These are phyloP conservation scores for Nematostella vectensis DNA, from an alignment of 92 coral and sea anemone species.

Conservation along the genomic window DNA sequence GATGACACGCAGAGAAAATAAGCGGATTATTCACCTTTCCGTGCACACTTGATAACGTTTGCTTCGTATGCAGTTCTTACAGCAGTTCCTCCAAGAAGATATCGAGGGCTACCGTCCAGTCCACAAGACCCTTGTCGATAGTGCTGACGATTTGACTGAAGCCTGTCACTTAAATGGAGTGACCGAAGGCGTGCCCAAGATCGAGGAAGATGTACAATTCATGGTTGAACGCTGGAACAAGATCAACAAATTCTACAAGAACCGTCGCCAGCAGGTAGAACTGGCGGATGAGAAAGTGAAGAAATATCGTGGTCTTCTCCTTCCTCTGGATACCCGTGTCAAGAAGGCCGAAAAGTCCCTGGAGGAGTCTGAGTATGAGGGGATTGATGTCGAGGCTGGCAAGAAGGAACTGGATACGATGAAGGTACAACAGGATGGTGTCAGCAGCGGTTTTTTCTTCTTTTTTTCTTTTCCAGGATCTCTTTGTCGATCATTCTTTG, in stretches of 20 bases:
- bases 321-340: conserved; percentile 71
- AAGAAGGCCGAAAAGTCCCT: conserved; percentile 54
- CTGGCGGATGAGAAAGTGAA: conserved; percentile 74
- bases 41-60: too few species aligned
- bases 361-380: conserved; percentile 73
- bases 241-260: conserved; percentile 66
- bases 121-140: conserved; percentile 64
- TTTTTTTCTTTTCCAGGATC: too few species aligned
- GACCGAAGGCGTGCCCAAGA: conserved; percentile 73
- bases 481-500: too few species aligned
- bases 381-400: conserved; percentile 61
- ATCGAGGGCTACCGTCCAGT: conserved; percentile 90
- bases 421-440: conserved; percentile 39
- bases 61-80: conserved; percentile 66
- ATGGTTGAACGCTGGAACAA: conserved; percentile 67
- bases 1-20: too few species aligned
- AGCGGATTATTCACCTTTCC: too few species aligned
- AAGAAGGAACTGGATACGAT: conserved; percentile 46
- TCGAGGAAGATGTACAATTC: conserved; percentile 56
- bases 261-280: conserved; percentile 53
- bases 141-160: conserved; percentile 56
- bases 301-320: conserved; percentile 66
- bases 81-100: conserved; percentile 87
- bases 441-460: too few species aligned
- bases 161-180: conserved; percentile 66